Conservation (phyloP, 2,113 vertebrate species). For the Melanerpes formicivorus region DNA sequence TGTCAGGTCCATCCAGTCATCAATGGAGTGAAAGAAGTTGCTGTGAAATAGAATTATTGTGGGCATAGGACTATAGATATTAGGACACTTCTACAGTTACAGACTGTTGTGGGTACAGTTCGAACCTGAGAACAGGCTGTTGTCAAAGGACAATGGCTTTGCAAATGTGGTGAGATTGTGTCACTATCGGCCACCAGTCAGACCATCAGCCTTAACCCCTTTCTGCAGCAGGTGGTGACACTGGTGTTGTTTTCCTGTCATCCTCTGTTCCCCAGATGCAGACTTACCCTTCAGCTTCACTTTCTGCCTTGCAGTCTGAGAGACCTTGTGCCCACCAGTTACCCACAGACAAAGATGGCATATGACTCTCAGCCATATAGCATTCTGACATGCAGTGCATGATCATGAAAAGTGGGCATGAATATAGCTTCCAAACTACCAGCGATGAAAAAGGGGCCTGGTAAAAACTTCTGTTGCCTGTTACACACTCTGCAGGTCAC, state of each 20-base stretch:
- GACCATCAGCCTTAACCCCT: too few species aligned
- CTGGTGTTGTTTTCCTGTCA: neutral
- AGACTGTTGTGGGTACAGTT: neutral
- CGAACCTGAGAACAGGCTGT: neutral
- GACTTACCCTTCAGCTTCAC: neutral
- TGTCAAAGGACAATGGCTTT: neutral
- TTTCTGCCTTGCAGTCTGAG: neutral
- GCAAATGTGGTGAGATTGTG: too few species aligned
- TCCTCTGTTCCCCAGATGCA: neutral
- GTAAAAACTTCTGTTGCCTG: neutral
- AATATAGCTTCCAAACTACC: neutral
- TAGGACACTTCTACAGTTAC: neutral
- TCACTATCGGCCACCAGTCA: too few species aligned
- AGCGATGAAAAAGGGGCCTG: neutral
- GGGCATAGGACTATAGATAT: neutral
- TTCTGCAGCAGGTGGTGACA: neutral
- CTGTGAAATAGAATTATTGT: neutral
- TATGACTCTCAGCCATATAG: neutral
- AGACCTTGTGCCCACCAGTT: neutral
- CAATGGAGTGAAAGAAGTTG: neutral
- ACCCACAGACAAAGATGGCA: neutral
- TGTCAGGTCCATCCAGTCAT: neutral
- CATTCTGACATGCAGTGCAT: neutral
- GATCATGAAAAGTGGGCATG: neutral
- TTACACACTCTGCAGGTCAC: neutral